A percentile compares a stretch with the other conserved stretches of the same genome.
These are phyloP conservation scores for Sesamia nonagrioides DNA, from an alignment of 1,140 invertebrate species.

Conservation along the genomic window DNA sequence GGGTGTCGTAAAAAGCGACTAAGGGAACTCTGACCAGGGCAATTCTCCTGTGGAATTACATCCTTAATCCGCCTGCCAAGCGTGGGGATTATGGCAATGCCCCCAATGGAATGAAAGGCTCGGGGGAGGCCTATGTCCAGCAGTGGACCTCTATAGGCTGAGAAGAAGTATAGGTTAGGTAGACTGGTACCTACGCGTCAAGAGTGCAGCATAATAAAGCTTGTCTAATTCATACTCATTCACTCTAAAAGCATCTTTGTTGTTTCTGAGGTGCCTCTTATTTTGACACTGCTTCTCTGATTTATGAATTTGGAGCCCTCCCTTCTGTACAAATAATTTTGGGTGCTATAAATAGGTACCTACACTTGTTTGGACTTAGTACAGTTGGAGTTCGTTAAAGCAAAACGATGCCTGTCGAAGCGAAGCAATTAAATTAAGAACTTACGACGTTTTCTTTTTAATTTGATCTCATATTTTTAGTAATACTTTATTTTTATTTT, in stretches of 20 bases:
- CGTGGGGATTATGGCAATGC: too few species aligned
- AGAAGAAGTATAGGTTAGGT: too few species aligned
- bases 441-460: neutral
- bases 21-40: too few species aligned
- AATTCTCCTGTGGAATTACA: too few species aligned
- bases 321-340: constrained; percentile 7
- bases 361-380: constrained; percentile 8
- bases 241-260: neutral
- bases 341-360: neutral
- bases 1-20: too few species aligned
- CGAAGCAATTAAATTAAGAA: constrained; percentile 2
- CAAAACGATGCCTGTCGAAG: neutral
- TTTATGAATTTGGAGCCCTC: constrained; percentile 10
- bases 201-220: neutral
- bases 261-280: constrained; percentile 16
- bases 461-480: neutral
- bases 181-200: too few species aligned
- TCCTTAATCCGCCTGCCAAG: too few species aligned
- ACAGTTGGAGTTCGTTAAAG: constrained; percentile 14
- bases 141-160: too few species aligned
- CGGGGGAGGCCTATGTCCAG: too few species aligned
- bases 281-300: constrained; percentile 26
- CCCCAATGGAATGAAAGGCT: too few species aligned
- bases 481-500: neutral
- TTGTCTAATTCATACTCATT: neutral